A percentile compares a stretch with the other conserved stretches of the same genome.
phyloP scores from a whole-genome alignment of 2,113 vertebrate genomes.

The Scomber colias region DNA sequence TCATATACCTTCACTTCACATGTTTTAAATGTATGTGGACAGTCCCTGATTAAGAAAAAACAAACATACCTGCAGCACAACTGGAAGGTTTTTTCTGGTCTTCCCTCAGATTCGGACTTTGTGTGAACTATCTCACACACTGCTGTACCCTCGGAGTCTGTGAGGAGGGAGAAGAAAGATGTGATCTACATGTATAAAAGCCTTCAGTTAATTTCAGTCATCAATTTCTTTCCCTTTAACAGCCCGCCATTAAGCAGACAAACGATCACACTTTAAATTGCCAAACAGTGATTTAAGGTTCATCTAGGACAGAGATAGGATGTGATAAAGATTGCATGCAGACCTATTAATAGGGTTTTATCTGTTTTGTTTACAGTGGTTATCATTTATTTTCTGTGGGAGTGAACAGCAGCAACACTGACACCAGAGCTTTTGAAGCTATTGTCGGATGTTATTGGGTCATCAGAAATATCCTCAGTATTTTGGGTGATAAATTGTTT shows the following conservation, averaged over 20 bases:
- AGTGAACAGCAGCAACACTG: conserved; percentile 8
- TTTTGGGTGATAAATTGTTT: background rate
- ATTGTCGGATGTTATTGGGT: background rate
- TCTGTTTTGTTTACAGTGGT: conserved; percentile 14
- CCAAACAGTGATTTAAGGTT: conserved; percentile 44
- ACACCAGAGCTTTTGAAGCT: background rate
- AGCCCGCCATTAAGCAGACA: conserved; percentile 43
- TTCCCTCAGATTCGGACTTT: conserved; percentile 95
- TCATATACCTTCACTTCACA: background rate
- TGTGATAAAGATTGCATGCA: conserved; percentile 6
- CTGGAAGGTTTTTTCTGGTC: conserved; percentile 95
- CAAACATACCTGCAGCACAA: conserved; percentile 92
- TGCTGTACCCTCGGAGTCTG: conserved; percentile 91
- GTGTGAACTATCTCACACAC: conserved; percentile 95
- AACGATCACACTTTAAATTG: conserved; percentile 28
- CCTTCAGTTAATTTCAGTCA: conserved; percentile 27
- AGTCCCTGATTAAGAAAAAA: background rate
- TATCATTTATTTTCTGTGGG: conserved; percentile 27
- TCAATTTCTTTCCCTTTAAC: conserved; percentile 34
- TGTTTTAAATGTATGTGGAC: background rate
- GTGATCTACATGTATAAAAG: conserved; percentile 26
- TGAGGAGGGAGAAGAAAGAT: conserved; percentile 10
- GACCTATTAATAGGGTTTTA: conserved; percentile 31
- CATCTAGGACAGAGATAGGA: conserved; percentile 10
- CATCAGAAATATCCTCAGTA: background rate